These are phyloP conservation scores for Platyscapa corneri DNA, from an alignment of 1,140 invertebrate species.

Conservation along the genomic window DNA sequence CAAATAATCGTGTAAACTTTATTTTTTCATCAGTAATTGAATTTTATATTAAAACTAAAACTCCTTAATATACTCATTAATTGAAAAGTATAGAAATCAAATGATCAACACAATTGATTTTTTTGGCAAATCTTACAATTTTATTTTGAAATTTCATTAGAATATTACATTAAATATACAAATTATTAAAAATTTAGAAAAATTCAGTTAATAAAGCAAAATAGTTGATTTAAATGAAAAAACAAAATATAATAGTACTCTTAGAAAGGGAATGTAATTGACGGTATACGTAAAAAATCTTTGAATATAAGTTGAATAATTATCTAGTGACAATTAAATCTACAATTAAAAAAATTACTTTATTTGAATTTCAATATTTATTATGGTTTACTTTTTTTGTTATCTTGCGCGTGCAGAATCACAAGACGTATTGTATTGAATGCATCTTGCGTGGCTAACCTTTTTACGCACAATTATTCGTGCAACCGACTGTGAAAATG, in stretches of 20 bases:
- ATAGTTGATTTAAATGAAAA: not conserved
- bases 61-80: too few species aligned
- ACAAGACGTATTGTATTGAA: not conserved
- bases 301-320: too few species aligned
- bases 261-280: not conserved
- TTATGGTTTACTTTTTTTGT: not conserved
- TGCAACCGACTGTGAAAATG: constrained; percentile 18
- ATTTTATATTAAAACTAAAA: too few species aligned
- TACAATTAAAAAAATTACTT: not conserved
- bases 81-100: too few species aligned
- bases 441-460: not conserved
- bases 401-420: not conserved
- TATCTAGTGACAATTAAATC: too few species aligned
- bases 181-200: too few species aligned
- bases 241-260: not conserved
- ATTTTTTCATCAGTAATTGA: too few species aligned
- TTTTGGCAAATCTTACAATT: too few species aligned
- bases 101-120: too few species aligned
- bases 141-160: too few species aligned
- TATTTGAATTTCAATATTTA: not conserved
- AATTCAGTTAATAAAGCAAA: not conserved
- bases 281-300: not conserved
- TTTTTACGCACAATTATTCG: constrained; percentile 30
- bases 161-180: too few species aligned
- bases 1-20: too few species aligned